Base-by-base conservation (phyloP, 30 jellyfish, hydroid and myxozoan genomes). In the Pelagia noctiluca region DNA sequence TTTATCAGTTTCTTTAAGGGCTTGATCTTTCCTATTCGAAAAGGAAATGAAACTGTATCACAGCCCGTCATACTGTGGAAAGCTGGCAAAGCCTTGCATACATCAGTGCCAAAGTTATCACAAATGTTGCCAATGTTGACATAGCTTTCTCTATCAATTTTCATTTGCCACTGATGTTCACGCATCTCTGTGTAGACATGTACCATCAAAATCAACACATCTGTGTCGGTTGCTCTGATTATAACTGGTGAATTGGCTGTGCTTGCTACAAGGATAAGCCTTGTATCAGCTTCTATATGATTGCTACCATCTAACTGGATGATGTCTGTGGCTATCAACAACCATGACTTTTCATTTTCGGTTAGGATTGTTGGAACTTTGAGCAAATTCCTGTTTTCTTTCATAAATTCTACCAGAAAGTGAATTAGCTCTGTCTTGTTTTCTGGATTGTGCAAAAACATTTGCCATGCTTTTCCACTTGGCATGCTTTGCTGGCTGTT, bases 401-500 rank as follows among this genome's bases (percentile, higher is more conserved):
- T 70, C 83, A 70, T 70, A 67, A 70, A 70, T 70, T 70, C 69
- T 35, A 70, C 83, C 42, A 70, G 29, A 67, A 70, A 70, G 83
- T 70, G 83, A 35, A 36, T 70, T 37, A 70, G 83, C 83, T 70
- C 83, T 70, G 83, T 70, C 67, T 70, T 70, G 83, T 70, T 70
- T 37, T 70, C 83, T 8, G 83, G 67, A 70, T 70, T 37, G 67
- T 70, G 83, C 83, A 70, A 46, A 70, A 70, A 70, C 2, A 67
- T 35, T 70, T 70, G 68, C 83, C 83, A 70, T 10, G 83, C 83
- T 70, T 70, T 70, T 47, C n/a, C 67, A 46, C 68, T 52, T 25
- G 68, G 52, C 65, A 70, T 70, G 83, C 83, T 68, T 68, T 68
- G 80, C 80, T 68, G 80, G 80, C 80, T 68, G 80, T 63, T 68